Conservation (phyloP, 2,888 invertebrate genomes). For the Drosophila maculinotata region DNA sequence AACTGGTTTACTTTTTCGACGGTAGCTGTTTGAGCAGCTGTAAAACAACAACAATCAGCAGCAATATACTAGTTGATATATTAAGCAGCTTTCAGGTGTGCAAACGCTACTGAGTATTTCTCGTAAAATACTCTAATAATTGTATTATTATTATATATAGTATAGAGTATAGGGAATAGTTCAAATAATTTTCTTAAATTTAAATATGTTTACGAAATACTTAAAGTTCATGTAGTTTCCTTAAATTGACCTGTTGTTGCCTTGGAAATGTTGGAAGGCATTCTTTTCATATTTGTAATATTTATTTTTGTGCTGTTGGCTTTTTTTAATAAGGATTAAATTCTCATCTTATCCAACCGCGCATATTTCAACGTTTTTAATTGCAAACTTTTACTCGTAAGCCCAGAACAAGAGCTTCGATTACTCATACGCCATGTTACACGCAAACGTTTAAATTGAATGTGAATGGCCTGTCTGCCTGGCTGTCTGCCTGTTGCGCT, state of each 20-base stretch:
- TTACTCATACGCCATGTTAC: slow-evolving; percentile 27
- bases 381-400: slow-evolving; percentile 17
- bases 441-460: slow-evolving; percentile 4
- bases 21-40: slow-evolving; percentile 15
- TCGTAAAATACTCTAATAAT: too few relatives aligned
- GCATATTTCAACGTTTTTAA: slow-evolving; percentile 6
- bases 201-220: too few relatives aligned
- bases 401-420: neutral
- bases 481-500: slow-evolving; percentile 14
- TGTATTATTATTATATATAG: too few relatives aligned
- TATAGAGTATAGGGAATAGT: neutral
- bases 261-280: too few relatives aligned
- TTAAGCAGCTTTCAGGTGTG: slow-evolving; percentile 7
- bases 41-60: neutral
- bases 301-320: too few relatives aligned
- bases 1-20: slow-evolving; percentile 31
- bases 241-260: neutral
- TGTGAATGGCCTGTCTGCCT: neutral
- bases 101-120: neutral
- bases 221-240: neutral
- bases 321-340: neutral
- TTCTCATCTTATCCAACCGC: neutral
- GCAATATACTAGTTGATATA: neutral
- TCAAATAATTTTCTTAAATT: neutral
- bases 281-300: neutral